Evolutionary conservation across 2,113 vertebrate genomes (phyloP), one percentile per base, ranked within the genome.

Genomic region (Phaethornis superciliosus): DNA sequence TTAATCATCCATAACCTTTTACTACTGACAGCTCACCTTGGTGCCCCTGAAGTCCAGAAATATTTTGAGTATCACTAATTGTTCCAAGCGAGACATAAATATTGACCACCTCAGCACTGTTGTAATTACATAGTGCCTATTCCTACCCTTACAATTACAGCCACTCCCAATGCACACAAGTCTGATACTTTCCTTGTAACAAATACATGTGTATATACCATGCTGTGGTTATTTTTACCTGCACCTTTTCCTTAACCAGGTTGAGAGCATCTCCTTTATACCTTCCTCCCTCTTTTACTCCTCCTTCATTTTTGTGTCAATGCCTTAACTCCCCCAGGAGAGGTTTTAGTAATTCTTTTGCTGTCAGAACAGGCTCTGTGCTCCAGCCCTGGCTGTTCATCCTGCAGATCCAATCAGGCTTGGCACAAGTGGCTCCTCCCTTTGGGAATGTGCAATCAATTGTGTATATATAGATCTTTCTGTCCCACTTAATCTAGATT

Each of bases 391-490:
- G 1, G 0, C 55, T 70, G 64, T 7, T 95, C 42, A 35, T 32
- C 60, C 60, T 17, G 76, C 77, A 26, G 64, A 88, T 80, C 85
- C 82, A 80, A 90, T 90, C 72, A 77, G 51, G 68, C 51, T 63
- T 35, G 33, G 72, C 60, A 93, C 56, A 79, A 80, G 52, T 7
- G 1, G 80, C 72, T 95, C 82, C 82, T 96, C 92, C 92, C 85
- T 93, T 78, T 70, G 82, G 88, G 92, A 93, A 85, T 11, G 71
- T 28, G 32, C 4, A 1, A 37, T 27, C 37, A 87, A 71, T 52
- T 78, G 60, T 15, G n/a, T 51, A 37, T 54, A 83, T 59, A 93
- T n/a, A 95, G 94, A 88, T 78, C 64, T 58, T 77, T 18, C 28
- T 55, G 90, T 49, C 69, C 76, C 76, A 94, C 10, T 90, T 80